Evolutionary conservation across 2,113 vertebrate genomes (phyloP).

Genomic region (Carassius carassius): DNA sequence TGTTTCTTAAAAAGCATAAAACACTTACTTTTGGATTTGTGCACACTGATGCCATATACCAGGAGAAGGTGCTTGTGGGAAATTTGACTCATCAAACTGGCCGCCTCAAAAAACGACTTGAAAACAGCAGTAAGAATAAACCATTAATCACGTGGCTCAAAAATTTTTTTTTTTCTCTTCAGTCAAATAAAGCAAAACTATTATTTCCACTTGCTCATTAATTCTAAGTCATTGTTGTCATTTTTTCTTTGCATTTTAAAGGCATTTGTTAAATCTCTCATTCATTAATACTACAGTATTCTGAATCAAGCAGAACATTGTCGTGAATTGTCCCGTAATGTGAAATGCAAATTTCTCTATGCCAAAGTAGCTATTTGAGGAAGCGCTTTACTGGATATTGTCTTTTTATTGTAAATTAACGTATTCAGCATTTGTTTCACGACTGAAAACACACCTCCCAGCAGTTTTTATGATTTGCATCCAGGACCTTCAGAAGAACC

Average conservation of each 20-base stretch:
- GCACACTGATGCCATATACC: slow-evolving; percentile 88
- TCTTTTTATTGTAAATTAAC: not conserved
- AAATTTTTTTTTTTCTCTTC: too few relatives aligned
- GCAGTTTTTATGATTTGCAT: slow-evolving; percentile 77
- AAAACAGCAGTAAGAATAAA: not conserved
- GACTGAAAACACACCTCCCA: slow-evolving; percentile 78
- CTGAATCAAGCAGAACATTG: not conserved
- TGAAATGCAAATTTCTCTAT: not conserved
- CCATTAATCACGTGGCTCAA: not conserved
- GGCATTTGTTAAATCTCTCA: too few relatives aligned
- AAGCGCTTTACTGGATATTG: not conserved
- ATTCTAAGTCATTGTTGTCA: too few relatives aligned
- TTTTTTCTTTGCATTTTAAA: too few relatives aligned
- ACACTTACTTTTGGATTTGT: slow-evolving; percentile 84
- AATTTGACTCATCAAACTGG: slow-evolving; percentile 92
- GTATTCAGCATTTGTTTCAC: not conserved
- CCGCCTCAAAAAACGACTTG: slow-evolving; percentile 94
- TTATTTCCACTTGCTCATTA: too few relatives aligned
- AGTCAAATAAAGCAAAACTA: too few relatives aligned
- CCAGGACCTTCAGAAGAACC: slow-evolving; percentile 88
- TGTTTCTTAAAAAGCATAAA: not conserved
- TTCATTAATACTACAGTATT: not conserved
- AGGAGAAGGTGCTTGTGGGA: slow-evolving; percentile 89
- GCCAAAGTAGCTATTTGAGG: not conserved
- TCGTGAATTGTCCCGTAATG: not conserved